Evolutionary conservation across 2,797 vertebrate genomes (phyloP), one percentile per base, ranked within the genome.

Genomic region (Bucorvus abyssinicus): DNA sequence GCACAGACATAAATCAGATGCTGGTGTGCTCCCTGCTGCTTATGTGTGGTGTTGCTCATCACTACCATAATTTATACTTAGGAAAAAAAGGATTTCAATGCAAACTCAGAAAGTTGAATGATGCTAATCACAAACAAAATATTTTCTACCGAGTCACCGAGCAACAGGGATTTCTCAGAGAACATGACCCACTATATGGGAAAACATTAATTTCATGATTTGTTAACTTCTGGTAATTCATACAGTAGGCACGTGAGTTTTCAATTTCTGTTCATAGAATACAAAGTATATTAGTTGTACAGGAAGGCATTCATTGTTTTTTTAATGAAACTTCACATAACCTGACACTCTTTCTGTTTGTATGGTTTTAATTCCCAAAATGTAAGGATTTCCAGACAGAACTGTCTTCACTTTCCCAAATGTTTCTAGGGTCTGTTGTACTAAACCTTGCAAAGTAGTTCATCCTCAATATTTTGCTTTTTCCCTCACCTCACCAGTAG

Each of bases 11-110:
- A 97, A 98, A 97, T 97, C 93, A 97, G 93, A 95, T 95, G 94
- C 96, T 97, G 97, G 93, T 95, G 77, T 91, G 94, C 96, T 97
- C 97, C 97, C 97, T 94, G 87, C 95, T 97, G 97, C 96, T 97
- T 96, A 73, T 81, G 73, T 94, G 68, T 76, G 94, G 95, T 93
- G 95, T 89, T 97, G 96, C 94, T 97, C 91, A 94, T 89, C 95
- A 91, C 74, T 89, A 88, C 42, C 4, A 47, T 45, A 68, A 96
- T 86, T 81, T 52, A 59, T 42, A 96, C 34, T 69, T 34, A 10
- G 12, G 29, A 87, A 38, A 84, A 36, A 52, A 78, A 76, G 88
- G 32, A 93, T 89, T 91, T 91, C 79, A 74, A 16, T 70, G 32
- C 55, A 93, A 79, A 90, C 34, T 91, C 50, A 71, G 67, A 59